Evolutionary conservation across 2,888 invertebrate species (phyloP).

Genomic region (Lypha dubia): DNA sequence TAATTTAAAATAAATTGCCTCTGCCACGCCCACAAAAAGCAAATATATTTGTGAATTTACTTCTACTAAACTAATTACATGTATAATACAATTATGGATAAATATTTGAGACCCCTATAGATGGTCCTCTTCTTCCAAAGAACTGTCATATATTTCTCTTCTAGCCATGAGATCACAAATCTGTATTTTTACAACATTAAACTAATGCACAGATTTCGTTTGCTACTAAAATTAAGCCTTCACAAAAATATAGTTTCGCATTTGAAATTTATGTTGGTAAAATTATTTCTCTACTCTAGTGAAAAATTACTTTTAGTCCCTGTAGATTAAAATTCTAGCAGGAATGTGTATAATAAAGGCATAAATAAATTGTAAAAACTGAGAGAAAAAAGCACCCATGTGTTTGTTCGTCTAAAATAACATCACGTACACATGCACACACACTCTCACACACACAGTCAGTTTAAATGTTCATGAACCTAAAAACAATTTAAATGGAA

Average conservation of each 20-base stretch:
- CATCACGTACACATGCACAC: no score
- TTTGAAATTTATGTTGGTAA: not conserved
- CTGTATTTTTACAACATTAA: not conserved
- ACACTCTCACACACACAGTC: not conserved
- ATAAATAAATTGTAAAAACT: constrained; percentile 26
- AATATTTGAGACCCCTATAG: no score
- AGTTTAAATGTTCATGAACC: constrained; percentile 11
- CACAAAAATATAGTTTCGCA: not conserved
- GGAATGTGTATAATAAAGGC: not conserved
- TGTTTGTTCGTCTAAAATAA: constrained; percentile 29
- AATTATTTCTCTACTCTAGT: constrained; percentile 7
- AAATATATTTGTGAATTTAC: no score
- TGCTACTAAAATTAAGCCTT: not conserved
- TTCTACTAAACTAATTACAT: no score
- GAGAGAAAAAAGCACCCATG: constrained; percentile 2
- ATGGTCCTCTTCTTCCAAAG: no score
- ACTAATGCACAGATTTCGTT: not conserved
- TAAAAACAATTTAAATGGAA: constrained; percentile 6
- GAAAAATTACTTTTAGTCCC: constrained; percentile 30
- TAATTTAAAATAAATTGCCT: no score
- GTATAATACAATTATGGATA: no score
- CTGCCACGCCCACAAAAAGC: no score
- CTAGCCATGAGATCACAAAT: not conserved
- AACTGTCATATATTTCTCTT: no score
- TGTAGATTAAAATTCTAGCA: not conserved